Percentiles rank a stretch among this genome's conserved stretches.
These are phyloP conservation scores for Telmatochromis sp. DNA, from an alignment of 2,113 vertebrate species.

Conservation along the genomic window DNA sequence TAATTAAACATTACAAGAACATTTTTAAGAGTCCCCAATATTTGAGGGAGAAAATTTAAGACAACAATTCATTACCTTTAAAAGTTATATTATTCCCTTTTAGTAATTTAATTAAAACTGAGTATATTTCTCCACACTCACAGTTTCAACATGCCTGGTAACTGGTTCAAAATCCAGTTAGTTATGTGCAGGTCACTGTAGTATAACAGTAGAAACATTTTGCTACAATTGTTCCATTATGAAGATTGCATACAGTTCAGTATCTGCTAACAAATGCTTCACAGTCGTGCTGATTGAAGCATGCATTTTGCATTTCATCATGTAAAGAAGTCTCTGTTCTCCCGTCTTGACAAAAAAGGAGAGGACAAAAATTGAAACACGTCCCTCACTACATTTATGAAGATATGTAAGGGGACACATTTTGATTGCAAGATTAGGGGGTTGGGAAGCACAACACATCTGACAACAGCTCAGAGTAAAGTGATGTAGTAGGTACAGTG, in stretches of 20 bases:
- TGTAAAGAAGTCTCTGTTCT: background rate
- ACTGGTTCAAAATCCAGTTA: background rate
- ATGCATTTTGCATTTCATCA: background rate
- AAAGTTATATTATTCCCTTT: background rate
- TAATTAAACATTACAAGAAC: background rate
- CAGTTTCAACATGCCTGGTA: background rate
- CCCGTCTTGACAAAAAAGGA: background rate
- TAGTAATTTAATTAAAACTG: background rate
- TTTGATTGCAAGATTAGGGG: background rate
- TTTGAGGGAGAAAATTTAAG: background rate
- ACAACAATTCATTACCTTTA: background rate
- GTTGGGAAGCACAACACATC: background rate
- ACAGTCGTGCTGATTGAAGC: background rate
- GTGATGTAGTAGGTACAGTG: constrained; percentile 6
- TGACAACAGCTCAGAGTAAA: background rate
- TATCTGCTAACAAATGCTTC: background rate
- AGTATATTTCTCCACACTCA: background rate
- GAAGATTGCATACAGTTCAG: background rate
- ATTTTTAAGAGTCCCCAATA: background rate
- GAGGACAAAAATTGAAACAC: background rate
- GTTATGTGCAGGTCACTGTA: background rate
- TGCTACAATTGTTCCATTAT: background rate
- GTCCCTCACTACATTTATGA: background rate
- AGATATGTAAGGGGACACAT: background rate
- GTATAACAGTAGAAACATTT: background rate